These are phyloP conservation scores for Mythimna ferrago DNA, from an alignment of 2,888 invertebrate genomes.

Conservation along the genomic window DNA sequence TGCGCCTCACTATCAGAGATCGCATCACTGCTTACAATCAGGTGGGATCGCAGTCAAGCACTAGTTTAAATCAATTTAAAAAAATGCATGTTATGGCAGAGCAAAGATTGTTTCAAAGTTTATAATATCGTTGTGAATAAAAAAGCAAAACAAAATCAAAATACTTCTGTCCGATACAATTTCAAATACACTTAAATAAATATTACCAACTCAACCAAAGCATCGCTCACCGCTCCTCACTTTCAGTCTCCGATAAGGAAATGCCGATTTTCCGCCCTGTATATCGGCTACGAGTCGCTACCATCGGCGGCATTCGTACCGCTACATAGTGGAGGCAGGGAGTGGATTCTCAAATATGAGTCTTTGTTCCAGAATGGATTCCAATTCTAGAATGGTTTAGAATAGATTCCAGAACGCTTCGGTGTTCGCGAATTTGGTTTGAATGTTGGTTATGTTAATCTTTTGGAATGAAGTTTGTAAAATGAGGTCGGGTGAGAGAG, in stretches of 20 bases:
- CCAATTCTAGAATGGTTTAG: constrained; percentile 58
- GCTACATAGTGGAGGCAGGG: constrained; percentile 47
- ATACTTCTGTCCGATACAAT: no score
- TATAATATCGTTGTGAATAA: no score
- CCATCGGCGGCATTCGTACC: constrained; percentile 48
- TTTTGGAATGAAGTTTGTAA: constrained; percentile 49
- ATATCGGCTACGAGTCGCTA: constrained; percentile 57
- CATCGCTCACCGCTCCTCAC: constrained; percentile 51
- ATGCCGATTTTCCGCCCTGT: constrained; percentile 72
- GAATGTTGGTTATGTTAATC: constrained; percentile 57
- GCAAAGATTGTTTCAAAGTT: no score
- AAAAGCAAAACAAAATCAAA: no score
- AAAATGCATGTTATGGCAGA: no score
- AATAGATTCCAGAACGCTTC: constrained; percentile 48
- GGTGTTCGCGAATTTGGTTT: constrained; percentile 48
- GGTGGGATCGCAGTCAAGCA: no score
- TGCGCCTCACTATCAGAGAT: no score
- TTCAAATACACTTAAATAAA: constrained; percentile 11
- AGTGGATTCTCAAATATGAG: constrained; percentile 59
- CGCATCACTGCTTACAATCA: no score
- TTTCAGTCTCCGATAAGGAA: constrained; percentile 64
- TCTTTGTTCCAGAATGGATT: constrained; percentile 57
- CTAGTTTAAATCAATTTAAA: no score
- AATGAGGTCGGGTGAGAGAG: constrained; percentile 20
- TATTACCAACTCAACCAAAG: constrained; percentile 19